Percentiles rank a stretch among this genome's conserved stretches.
These are phyloP conservation scores for Halcyon leucocephala DNA, from an alignment of 2,797 vertebrate genomes.

Conservation along the genomic window DNA sequence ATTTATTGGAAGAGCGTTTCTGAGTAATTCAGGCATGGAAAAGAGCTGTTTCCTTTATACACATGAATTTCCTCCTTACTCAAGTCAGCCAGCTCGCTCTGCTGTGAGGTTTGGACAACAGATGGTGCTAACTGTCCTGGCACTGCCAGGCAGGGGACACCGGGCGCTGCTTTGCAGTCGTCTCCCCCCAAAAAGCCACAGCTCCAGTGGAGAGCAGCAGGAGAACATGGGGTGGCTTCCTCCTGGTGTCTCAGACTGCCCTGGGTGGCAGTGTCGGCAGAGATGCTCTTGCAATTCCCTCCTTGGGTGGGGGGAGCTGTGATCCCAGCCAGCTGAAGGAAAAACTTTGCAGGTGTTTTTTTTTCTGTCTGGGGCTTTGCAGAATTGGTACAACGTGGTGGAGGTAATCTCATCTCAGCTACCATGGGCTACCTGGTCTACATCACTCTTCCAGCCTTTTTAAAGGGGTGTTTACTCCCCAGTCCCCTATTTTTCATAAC, in stretches of 20 bases:
- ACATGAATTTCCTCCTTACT: rapidly evolving
- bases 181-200: background rate
- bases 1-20: background rate
- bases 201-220: rapidly evolving
- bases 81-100: background rate
- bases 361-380: background rate
- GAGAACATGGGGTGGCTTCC: rapidly evolving
- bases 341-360: background rate
- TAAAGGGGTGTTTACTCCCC: background rate
- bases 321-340: background rate
- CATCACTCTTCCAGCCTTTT: background rate
- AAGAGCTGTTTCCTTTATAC: background rate
- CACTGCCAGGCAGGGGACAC: rapidly evolving
- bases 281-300: background rate
- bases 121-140: background rate
- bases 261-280: background rate
- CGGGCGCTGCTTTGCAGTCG: background rate
- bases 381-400: rapidly evolving
- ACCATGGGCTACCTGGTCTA: background rate
- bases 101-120: background rate
- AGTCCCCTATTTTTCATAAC: background rate
- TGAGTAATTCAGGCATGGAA: background rate
- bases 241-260: rapidly evolving
- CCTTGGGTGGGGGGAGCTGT: background rate
- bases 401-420: background rate